Conservation (phyloP, 92 coral and sea anemone species). For the Parazoanthus darwini region DNA sequence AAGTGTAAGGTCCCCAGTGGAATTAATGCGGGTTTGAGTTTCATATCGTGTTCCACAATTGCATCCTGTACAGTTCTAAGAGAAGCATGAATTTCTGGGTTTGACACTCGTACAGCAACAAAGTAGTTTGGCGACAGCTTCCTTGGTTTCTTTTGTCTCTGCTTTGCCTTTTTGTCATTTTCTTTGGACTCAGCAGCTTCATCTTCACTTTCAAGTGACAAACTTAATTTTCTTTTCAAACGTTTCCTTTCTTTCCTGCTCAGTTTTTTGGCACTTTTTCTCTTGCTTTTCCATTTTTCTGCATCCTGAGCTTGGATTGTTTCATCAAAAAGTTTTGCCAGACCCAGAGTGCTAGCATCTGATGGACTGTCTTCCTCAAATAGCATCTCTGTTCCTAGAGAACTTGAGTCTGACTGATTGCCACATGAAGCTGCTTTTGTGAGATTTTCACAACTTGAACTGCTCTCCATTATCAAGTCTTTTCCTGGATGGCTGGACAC, state of each 20-base stretch:
- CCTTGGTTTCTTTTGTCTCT: constrained; percentile 37
- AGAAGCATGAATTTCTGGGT: constrained; percentile 73
- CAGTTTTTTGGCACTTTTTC: constrained; percentile 7
- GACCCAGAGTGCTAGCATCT: constrained; percentile 54
- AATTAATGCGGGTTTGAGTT: constrained; percentile 75
- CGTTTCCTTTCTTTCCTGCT: constrained; percentile 36
- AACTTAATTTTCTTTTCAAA: constrained; percentile 23
- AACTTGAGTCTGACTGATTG: constrained; percentile 24
- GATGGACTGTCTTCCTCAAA: constrained; percentile 39
- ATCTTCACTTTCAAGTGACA: constrained; percentile 39
- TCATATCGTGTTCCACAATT: constrained; percentile 56
- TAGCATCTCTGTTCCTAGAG: constrained; percentile 29
- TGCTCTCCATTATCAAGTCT: not conserved
- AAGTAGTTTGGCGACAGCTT: constrained; percentile 80
- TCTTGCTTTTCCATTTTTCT: constrained; percentile 28
- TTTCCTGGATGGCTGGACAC: not conserved
- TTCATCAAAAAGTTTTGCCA: constrained; percentile 58
- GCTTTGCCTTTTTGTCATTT: not conserved
- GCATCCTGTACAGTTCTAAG: constrained; percentile 78
- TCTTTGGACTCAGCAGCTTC: constrained; percentile 4
- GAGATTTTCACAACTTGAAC: not conserved
- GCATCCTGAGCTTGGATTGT: constrained; percentile 28
- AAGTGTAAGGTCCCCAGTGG: constrained; percentile 83
- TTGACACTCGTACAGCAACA: constrained; percentile 84
- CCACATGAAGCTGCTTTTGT: not conserved